These are phyloP conservation scores for Tipula unca DNA, from an alignment of 2,888 invertebrate species.

Conservation along the genomic window DNA sequence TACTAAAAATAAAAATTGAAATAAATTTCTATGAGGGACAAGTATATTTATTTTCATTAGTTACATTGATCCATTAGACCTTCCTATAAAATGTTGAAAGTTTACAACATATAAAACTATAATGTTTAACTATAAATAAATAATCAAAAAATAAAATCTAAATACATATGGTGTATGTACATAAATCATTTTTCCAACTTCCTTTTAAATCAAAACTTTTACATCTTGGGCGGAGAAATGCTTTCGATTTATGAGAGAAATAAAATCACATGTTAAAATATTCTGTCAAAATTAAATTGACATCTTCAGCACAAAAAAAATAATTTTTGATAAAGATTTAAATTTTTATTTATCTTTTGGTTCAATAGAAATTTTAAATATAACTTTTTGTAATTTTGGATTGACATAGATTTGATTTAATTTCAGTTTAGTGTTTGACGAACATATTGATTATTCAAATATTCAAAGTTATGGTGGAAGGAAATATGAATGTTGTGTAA, in stretches of 20 bases:
- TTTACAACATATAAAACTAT: too few species aligned
- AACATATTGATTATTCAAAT: not conserved
- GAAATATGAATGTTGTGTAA: too few species aligned
- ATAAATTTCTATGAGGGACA: too few species aligned
- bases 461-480: not conserved
- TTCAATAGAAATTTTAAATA: not conserved
- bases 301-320: not conserved
- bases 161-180: not conserved
- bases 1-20: too few species aligned
- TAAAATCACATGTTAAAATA: not conserved
- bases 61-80: too few species aligned
- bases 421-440: not conserved
- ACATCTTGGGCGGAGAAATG: not conserved
- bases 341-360: not conserved
- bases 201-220: not conserved
- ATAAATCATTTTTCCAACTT: not conserved
- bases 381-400: not conserved
- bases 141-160: too few species aligned
- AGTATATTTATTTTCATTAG: too few species aligned
- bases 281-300: not conserved
- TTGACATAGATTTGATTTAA: not conserved
- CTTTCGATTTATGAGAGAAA: not conserved
- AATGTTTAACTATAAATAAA: too few species aligned
- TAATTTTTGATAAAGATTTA: not conserved
- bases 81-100: too few species aligned